Percentiles rank a stretch among this genome's conserved stretches.
These are phyloP conservation scores for Anoplopoma fimbria DNA, from an alignment of 2,113 vertebrate species.

Conservation along the genomic window DNA sequence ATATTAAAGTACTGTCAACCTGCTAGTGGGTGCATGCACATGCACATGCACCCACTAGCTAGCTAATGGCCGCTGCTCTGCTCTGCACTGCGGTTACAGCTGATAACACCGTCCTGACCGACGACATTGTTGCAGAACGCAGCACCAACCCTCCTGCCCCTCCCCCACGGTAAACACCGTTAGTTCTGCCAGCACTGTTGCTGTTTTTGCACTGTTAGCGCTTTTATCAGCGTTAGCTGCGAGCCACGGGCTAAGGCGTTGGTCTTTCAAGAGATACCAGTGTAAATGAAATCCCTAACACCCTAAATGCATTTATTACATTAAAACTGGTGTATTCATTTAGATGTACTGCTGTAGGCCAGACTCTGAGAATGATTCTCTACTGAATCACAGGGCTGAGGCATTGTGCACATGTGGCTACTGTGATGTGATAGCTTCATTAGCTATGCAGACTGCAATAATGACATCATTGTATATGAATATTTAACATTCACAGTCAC, in stretches of 20 bases:
- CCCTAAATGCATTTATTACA: not conserved
- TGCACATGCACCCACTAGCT: not conserved
- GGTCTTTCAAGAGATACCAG: no score
- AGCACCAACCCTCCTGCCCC: no score
- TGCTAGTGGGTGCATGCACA: no score
- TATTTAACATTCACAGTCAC: slow-evolving; percentile 2
- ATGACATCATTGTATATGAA: slow-evolving; percentile 5
- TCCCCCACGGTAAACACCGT: no score
- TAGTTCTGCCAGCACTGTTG: not conserved
- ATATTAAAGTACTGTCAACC: no score
- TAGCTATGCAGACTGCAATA: slow-evolving; percentile 27
- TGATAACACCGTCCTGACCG: no score
- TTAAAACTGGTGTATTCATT: not conserved
- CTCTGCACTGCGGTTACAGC: not conserved
- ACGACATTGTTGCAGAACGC: no score
- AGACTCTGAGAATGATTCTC: not conserved
- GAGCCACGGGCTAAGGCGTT: no score
- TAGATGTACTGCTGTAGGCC: not conserved
- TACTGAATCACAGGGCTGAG: slow-evolving; percentile 3
- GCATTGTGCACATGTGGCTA: slow-evolving; percentile 2
- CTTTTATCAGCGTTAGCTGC: no score
- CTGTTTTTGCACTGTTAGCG: not conserved
- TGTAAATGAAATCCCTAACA: no score
- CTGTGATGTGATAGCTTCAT: slow-evolving; percentile 48
- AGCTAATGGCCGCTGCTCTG: not conserved